Evolutionary conservation across 2,888 invertebrate species (phyloP), one percentile per base, ranked within the genome.

Genomic region (Marronus borbonicus): DNA sequence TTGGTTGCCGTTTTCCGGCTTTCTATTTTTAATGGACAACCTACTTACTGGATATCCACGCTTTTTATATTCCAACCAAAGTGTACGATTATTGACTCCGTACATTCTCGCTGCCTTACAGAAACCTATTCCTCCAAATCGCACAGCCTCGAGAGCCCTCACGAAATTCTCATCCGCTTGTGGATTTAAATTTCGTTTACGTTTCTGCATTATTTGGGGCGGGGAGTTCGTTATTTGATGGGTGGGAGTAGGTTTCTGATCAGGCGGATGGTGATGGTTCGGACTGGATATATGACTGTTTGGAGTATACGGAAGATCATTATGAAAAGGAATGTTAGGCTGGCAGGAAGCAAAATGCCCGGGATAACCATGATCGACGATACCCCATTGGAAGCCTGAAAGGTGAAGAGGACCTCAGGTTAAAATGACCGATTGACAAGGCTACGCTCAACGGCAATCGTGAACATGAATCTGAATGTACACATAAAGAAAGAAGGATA

Each of bases 31-130:
- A 81, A 95, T 93, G 86, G 95, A 95, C 14, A 95, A 93, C 82
- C 95, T 90, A 85, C 93, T 94, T 84, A 95, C 94, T 0, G 95
- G 95, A 87, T 96, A 96, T 0, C 96, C 96, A 64, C 94, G 92
- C 87, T 95, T 95, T 85, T 95, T 95, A 86, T 95, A 96, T 86
- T 96, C 96, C 55, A 96, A 89, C 96, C 96, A 96, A 2, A 96
- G 89, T 0, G 96, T 96, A 77, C 96, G 91, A 88, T 96, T 96
- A 88, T 96, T 96, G 17, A 96, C 95, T 44, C 96, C 96, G 87
- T 94, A 96, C 89, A 95, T 92, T 74, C 95, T 90, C 0, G 96
- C 96, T 8, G 96, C 96, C 85, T 95, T 95, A 88, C 96, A 96
- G 88, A 96, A 96, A 1, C 96, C 96, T 82, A 96, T 95, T 55